Percentiles rank a stretch among this genome's conserved stretches.
Conservation (phyloP, 2,113 vertebrate species). For the Galeopterus variegatus region DNA sequence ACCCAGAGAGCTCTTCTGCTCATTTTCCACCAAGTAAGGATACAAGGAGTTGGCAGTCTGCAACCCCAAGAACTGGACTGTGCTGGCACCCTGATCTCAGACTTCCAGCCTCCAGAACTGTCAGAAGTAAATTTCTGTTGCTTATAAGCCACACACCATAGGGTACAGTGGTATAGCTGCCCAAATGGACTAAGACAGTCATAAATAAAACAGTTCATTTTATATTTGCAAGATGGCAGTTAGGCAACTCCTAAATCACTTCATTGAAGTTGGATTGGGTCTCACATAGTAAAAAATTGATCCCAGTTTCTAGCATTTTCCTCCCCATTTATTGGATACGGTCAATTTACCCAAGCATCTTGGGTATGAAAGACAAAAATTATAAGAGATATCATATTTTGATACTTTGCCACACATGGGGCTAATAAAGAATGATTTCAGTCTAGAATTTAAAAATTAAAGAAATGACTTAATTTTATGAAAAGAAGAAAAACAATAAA, state of each 20-base stretch:
- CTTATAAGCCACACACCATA: neutral
- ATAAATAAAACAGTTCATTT: neutral
- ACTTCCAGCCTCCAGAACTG: neutral
- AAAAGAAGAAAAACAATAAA: conserved; percentile 28
- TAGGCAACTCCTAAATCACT: neutral
- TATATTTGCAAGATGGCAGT: neutral
- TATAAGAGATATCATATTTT: neutral
- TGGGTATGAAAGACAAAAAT: neutral
- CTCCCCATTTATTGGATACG: neutral
- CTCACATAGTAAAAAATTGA: neutral
- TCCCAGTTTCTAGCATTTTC: neutral
- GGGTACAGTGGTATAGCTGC: neutral
- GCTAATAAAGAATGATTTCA: conserved; percentile 63
- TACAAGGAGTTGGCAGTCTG: neutral
- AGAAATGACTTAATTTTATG: conserved; percentile 44
- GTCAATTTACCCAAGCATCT: conserved; percentile 21
- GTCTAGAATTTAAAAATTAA: neutral
- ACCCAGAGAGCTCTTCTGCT: too few relatives aligned
- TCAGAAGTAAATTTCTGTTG: neutral
- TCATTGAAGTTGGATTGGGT: neutral
- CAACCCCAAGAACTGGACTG: neutral
- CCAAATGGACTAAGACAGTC: neutral
- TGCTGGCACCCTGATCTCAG: too few relatives aligned
- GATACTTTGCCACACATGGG: neutral
- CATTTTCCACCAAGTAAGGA: neutral